Evolutionary conservation across 2,888 invertebrate genomes (phyloP), one percentile per base, ranked within the genome.

Genomic region (Lissonota sp.): DNA sequence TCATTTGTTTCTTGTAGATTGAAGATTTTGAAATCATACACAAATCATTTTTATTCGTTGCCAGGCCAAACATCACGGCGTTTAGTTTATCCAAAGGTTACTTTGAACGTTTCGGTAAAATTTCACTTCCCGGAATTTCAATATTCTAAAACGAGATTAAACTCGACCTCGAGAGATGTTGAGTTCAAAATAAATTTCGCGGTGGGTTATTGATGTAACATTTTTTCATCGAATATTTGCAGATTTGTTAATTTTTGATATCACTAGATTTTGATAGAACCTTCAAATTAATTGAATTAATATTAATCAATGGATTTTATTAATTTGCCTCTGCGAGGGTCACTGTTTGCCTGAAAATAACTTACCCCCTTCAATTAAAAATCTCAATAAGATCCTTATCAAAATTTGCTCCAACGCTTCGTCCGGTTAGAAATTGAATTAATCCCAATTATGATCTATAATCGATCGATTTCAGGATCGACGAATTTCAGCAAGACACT

Each of bases 141-240:
- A 49, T 8, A 44, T 63, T 63, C 53, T 72, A 72, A 53, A 63
- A 63, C 42, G 51, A 63, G 72, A 42, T 62, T 6, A 5, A 26
- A 26, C 53, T 62, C 62, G 40, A 10, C 42, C 53, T 62, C 16
- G 53, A 8, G 26, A n/a, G 40, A 53, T 26, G 51, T 63, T 53
- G 7, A 5, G 58, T 44, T 51, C 12, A 6, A 49, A 49, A 70
- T 49, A 44, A 44, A 44, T 8, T 10, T 8, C 44, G 10, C 4
- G 44, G 44, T 44, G 44, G 10, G 10, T 44, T 6, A 4, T 44
- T 10, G 4, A 4, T 2, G 6, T 6, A 14, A 14, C 26, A 26
- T 26, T 26, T 26, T 26, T 26, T 26, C 26, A 26, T 26, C 26
- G 26, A 26, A 26, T 26, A 26, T 26, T 26, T 26, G 1, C 3